phyloP scores from a whole-genome alignment of 2,113 vertebrate genomes.

The Podarcis raffonei region DNA sequence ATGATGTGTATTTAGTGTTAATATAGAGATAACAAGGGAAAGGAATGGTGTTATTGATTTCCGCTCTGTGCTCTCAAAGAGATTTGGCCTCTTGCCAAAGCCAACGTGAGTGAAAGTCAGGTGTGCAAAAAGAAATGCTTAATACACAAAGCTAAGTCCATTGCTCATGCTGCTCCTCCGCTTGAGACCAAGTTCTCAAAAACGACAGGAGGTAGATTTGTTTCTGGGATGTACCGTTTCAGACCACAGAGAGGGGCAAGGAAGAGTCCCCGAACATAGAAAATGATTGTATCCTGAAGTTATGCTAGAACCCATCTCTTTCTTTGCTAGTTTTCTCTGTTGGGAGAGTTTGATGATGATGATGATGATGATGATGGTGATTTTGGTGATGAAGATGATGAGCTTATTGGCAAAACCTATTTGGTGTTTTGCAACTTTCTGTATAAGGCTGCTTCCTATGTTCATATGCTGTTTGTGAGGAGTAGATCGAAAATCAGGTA shows the following conservation, averaged over 20 bases:
- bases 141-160: background rate
- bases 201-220: background rate
- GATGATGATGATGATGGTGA: no score
- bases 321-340: no score
- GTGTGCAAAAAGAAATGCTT: background rate
- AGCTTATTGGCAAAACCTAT: no score
- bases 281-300: no score
- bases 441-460: background rate
- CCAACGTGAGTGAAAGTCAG: background rate
- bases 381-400: no score
- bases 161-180: fast-evolving
- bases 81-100: background rate
- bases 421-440: no score
- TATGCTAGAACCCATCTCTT: no score
- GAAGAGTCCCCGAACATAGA: no score
- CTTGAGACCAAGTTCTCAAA: background rate
- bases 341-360: no score
- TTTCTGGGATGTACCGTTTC: background rate
- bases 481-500: background rate
- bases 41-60: background rate
- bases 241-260: no score
- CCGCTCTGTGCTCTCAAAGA: background rate
- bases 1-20: background rate
- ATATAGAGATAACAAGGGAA: constrained; percentile 2
- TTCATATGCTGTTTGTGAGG: background rate